phyloP scores from a whole-genome alignment of 2,113 vertebrate species.

The Hyperopisus bebe region DNA sequence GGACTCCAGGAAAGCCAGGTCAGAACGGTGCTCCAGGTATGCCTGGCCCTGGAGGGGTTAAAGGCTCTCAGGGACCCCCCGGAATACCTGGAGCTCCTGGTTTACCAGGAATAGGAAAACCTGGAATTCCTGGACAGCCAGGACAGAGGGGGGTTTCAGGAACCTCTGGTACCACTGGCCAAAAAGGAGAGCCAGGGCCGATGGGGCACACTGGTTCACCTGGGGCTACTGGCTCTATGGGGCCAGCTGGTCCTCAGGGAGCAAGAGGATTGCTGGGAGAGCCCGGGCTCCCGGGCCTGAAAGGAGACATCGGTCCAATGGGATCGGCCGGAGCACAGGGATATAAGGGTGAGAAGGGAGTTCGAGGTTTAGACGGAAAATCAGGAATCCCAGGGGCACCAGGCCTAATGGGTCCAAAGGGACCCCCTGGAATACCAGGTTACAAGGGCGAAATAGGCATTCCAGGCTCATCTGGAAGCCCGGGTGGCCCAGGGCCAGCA shows the following conservation, averaged over 20 bases:
- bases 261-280: slow-evolving; percentile 62
- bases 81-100: slow-evolving; percentile 61
- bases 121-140: slow-evolving; percentile 57
- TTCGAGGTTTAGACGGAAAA: slow-evolving; percentile 68
- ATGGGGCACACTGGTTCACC: slow-evolving; percentile 57
- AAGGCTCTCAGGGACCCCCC: slow-evolving; percentile 59
- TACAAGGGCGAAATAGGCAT: slow-evolving; percentile 72
- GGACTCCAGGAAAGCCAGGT: slow-evolving; percentile 60
- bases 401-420: slow-evolving; percentile 71
- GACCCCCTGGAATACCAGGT: slow-evolving; percentile 71
- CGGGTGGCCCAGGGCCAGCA: slow-evolving; percentile 65
- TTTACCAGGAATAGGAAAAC: slow-evolving; percentile 61
- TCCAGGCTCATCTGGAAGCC: slow-evolving; percentile 65
- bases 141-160: slow-evolving; percentile 59
- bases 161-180: slow-evolving; percentile 59
- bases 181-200: slow-evolving; percentile 63
- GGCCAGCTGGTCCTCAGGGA: slow-evolving; percentile 60
- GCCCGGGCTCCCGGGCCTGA: slow-evolving; percentile 60
- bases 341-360: slow-evolving; percentile 60
- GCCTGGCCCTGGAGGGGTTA: slow-evolving; percentile 53
- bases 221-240: slow-evolving; percentile 52
- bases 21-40: slow-evolving; percentile 60
- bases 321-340: slow-evolving; percentile 60
- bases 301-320: slow-evolving; percentile 60
- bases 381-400: slow-evolving; percentile 74